phyloP scores from a whole-genome alignment of 2,888 invertebrate genomes.

The Drosophila villosipedis region DNA sequence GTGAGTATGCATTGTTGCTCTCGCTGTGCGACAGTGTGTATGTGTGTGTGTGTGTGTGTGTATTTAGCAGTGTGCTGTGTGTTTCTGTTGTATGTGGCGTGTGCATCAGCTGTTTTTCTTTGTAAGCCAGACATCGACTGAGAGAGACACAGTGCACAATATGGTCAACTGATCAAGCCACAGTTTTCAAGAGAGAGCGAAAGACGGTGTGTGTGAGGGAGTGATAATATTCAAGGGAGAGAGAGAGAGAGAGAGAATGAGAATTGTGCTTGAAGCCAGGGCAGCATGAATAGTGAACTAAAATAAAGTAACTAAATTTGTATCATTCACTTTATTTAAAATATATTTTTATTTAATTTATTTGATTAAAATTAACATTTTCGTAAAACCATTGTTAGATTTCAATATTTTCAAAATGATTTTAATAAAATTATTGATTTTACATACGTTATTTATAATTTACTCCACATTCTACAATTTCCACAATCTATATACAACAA shows the following conservation, averaged over 20 bases:
- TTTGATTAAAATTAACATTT: background rate
- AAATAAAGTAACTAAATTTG: background rate
- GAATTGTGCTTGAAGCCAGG: constrained; percentile 27
- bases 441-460: background rate
- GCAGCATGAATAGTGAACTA: constrained; percentile 16
- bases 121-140: constrained; percentile 22
- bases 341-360: background rate
- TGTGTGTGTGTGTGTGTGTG: background rate
- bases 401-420: background rate
- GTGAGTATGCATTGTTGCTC: constrained; percentile 27
- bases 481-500: background rate
- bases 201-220: background rate
- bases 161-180: constrained; percentile 29
- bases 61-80: constrained; percentile 16
- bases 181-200: constrained; percentile 1
- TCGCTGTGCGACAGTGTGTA: background rate
- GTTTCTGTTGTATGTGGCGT: constrained; percentile 22
- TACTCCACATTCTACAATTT: background rate
- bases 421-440: too few species aligned
- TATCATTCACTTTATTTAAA: background rate
- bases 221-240: background rate
- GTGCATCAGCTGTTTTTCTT: constrained; percentile 54
- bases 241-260: background rate
- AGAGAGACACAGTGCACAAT: constrained; percentile 24
- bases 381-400: background rate